These are phyloP conservation scores for Sebastolobus altivelis DNA, from an alignment of 2,797 vertebrate genomes.

Conservation along the genomic window DNA sequence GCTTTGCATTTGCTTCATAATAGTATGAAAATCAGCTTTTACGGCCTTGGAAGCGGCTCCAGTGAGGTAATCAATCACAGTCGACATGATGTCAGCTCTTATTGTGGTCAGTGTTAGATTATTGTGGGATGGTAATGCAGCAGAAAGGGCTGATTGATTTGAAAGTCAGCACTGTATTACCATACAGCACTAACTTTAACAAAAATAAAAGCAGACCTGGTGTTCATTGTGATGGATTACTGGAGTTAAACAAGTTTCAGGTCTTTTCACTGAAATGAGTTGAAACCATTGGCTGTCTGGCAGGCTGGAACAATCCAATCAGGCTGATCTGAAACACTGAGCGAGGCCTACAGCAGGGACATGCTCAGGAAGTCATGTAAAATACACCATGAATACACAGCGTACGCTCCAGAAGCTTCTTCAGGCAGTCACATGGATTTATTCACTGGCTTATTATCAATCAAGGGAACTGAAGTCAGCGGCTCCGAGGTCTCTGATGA, in stretches of 20 bases:
- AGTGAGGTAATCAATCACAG: slow-evolving; percentile 35
- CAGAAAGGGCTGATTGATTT: slow-evolving; percentile 37
- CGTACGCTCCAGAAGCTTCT: background rate
- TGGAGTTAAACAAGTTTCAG: slow-evolving; percentile 5
- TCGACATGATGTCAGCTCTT: slow-evolving; percentile 25
- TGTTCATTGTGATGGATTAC: slow-evolving; percentile 40
- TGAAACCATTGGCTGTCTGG: background rate
- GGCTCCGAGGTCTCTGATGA: background rate
- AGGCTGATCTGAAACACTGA: background rate
- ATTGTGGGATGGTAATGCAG: slow-evolving; percentile 24
- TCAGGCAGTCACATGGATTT: background rate
- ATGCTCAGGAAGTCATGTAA: background rate
- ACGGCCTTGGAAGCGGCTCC: slow-evolving; percentile 7
- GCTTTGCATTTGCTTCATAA: slow-evolving; percentile 16
- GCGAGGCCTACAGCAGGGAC: background rate
- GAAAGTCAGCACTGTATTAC: slow-evolving; percentile 27
- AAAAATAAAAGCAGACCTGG: slow-evolving; percentile 18
- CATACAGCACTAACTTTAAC: slow-evolving; percentile 6
- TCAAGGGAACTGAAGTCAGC: background rate
- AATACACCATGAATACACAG: background rate
- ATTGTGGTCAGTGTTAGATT: slow-evolving; percentile 37
- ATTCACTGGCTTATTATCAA: background rate
- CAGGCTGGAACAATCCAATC: background rate
- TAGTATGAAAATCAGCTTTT: slow-evolving; percentile 23
- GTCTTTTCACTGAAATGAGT: slow-evolving; percentile 14